These are phyloP conservation scores for Drosophila repleta DNA, from an alignment of 1,140 invertebrate species.

Conservation along the genomic window DNA sequence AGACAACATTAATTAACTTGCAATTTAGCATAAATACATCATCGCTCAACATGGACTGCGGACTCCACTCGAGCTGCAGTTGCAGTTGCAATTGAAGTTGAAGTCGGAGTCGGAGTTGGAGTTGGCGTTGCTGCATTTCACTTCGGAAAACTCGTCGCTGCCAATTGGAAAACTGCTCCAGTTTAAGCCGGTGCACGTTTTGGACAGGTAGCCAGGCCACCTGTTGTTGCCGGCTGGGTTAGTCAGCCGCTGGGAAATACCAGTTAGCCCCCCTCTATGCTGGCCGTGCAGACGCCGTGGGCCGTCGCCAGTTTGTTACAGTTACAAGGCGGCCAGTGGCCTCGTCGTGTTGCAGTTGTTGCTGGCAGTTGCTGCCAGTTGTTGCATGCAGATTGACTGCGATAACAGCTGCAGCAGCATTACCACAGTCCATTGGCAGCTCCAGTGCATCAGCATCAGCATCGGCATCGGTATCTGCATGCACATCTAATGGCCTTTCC, in stretches of 20 bases:
- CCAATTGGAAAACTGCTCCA: slow-evolving; percentile 79
- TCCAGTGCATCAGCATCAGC: slow-evolving; percentile 5
- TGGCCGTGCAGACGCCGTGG: slow-evolving; percentile 71
- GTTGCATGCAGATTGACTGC: slow-evolving; percentile 46
- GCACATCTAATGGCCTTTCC: slow-evolving; percentile 69
- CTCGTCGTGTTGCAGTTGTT: slow-evolving; percentile 33
- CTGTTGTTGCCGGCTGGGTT: slow-evolving; percentile 69
- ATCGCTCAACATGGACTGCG: slow-evolving; percentile 63
- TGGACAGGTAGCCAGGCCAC: slow-evolving; percentile 57
- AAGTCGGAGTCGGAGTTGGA: slow-evolving; percentile 8
- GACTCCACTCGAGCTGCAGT: neutral
- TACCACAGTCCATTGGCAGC: slow-evolving; percentile 31
- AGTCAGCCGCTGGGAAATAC: slow-evolving; percentile 79
- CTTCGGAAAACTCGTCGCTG: slow-evolving; percentile 62
- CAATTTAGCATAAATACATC: slow-evolving; percentile 81
- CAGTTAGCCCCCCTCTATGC: slow-evolving; percentile 53
- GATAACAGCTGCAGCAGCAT: slow-evolving; percentile 25
- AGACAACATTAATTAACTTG: slow-evolving; percentile 71
- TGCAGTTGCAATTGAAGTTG: slow-evolving; percentile 10
- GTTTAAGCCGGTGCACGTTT: slow-evolving; percentile 80
- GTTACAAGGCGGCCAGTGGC: slow-evolving; percentile 35
- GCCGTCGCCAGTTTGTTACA: slow-evolving; percentile 56
- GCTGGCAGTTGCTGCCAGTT: slow-evolving; percentile 21
- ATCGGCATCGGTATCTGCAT: slow-evolving; percentile 1
- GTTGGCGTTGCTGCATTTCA: slow-evolving; percentile 53